These are phyloP conservation scores for Lethenteron camtschaticum DNA, from an alignment of 2,113 vertebrate species.

Conservation along the genomic window DNA sequence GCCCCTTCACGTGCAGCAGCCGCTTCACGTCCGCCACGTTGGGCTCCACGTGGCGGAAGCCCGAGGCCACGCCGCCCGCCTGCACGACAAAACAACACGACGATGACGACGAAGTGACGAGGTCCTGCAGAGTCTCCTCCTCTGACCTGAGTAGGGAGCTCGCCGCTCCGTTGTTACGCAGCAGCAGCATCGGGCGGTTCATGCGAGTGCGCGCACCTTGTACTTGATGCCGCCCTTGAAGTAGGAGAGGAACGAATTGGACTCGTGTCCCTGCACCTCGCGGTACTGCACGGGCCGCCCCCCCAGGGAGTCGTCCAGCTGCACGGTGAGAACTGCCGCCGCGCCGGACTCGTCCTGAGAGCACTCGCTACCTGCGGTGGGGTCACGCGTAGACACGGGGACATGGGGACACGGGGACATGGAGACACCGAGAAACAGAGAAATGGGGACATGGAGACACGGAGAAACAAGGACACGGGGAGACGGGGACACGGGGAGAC, in stretches of 20 bases:
- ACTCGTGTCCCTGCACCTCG: constrained; percentile 53
- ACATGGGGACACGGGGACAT: no score
- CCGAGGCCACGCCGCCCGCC: constrained; percentile 85
- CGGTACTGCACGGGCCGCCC: constrained; percentile 49
- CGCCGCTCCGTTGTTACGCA: no score
- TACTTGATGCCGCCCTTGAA: constrained; percentile 56
- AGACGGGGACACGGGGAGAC: no score
- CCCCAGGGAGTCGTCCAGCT: constrained; percentile 44
- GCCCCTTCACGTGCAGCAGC: constrained; percentile 73
- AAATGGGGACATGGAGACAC: neutral
- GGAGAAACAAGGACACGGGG: neutral
- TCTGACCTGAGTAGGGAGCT: no score
- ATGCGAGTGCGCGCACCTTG: constrained; percentile 27
- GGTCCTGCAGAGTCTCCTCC: no score
- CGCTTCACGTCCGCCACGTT: constrained; percentile 69
- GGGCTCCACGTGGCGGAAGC: constrained; percentile 79
- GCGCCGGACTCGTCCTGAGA: constrained; percentile 50
- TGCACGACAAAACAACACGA: constrained; percentile 13
- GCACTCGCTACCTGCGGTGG: constrained; percentile 35
- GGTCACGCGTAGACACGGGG: no score
- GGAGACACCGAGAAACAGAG: neutral
- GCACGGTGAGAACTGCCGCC: constrained; percentile 48
- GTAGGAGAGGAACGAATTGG: constrained; percentile 45
- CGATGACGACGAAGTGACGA: no score
- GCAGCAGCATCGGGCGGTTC: no score